These are phyloP conservation scores for Lagria hirta DNA, from an alignment of 2,888 invertebrate species.

Conservation along the genomic window DNA sequence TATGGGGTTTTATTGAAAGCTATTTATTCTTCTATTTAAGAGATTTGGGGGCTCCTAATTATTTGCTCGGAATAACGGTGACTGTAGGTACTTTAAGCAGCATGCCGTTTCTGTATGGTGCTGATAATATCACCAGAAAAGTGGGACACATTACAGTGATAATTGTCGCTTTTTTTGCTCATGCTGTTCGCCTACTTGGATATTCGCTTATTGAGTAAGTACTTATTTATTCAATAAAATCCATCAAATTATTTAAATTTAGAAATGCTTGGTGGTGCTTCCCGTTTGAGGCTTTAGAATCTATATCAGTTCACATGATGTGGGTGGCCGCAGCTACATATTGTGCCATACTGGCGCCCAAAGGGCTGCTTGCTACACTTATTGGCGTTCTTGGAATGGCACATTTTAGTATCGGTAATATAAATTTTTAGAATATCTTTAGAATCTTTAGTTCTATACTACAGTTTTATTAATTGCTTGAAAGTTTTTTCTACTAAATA, in stretches of 20 bases:
- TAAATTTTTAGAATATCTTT: too few relatives aligned
- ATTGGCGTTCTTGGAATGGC: conserved; percentile 87
- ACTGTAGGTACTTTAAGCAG: conserved; percentile 83
- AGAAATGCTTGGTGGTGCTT: conserved; percentile 89
- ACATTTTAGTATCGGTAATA: conserved; percentile 81
- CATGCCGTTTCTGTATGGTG: conserved; percentile 81
- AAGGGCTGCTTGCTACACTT: conserved; percentile 78
- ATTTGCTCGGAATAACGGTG: conserved; percentile 78
- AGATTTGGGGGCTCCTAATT: conserved; percentile 81
- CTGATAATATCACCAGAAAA: conserved; percentile 78
- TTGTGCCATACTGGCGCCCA: conserved; percentile 80
- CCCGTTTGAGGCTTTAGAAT: conserved; percentile 85
- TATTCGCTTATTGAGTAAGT: conserved; percentile 84
- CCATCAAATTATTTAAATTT: conserved; percentile 31
- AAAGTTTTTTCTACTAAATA: conserved; percentile 3
- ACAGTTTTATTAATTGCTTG: conserved; percentile 5
- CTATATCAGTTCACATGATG: conserved; percentile 83
- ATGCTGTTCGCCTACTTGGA: conserved; percentile 77
- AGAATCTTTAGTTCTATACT: too few relatives aligned
- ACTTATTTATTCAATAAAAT: conserved; percentile 4
- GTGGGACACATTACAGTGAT: conserved; percentile 83
- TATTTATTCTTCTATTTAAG: conserved; percentile 84
- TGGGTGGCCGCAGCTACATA: conserved; percentile 90
- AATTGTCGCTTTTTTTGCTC: conserved; percentile 81
- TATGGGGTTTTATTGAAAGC: conserved; percentile 89